Conservation (phyloP, 2,888 invertebrate species). For the Protonemura montana region DNA sequence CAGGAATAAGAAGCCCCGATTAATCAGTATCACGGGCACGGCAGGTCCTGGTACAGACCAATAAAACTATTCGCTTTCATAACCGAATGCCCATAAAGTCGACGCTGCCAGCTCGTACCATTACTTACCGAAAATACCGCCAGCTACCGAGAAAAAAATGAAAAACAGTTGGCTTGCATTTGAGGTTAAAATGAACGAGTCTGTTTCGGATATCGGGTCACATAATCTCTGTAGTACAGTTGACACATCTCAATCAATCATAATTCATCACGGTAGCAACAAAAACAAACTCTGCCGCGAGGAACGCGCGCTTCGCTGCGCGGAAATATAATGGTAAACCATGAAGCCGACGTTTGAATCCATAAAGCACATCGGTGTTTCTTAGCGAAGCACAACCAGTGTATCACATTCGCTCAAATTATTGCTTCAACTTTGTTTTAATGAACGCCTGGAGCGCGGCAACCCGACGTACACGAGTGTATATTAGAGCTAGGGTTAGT, state of each 20-base stretch:
- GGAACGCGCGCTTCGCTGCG: too few relatives aligned
- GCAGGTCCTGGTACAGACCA: too few relatives aligned
- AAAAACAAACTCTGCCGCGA: not conserved
- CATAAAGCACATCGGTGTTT: not conserved
- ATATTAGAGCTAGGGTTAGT: not conserved
- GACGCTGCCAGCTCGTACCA: not conserved
- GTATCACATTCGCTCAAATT: constrained; percentile 17
- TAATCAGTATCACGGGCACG: too few relatives aligned
- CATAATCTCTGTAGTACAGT: not conserved
- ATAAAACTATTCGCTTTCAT: too few relatives aligned
- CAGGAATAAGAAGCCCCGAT: too few relatives aligned
- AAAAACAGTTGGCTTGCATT: not conserved
- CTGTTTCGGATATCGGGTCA: not conserved
- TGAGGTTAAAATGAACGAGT: not conserved
- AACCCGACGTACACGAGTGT: not conserved
- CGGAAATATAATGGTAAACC: too few relatives aligned
- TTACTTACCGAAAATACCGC: not conserved
- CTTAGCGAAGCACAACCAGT: not conserved
- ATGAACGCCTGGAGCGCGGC: constrained; percentile 23
- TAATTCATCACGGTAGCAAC: not conserved
- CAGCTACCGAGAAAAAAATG: not conserved
- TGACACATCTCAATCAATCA: not conserved
- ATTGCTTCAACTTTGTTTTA: constrained; percentile 27
- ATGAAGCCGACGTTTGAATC: not conserved
- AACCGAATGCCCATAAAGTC: too few relatives aligned